Conservation (phyloP, 2,797 vertebrate genomes). For the Falco novaeseelandiae region DNA sequence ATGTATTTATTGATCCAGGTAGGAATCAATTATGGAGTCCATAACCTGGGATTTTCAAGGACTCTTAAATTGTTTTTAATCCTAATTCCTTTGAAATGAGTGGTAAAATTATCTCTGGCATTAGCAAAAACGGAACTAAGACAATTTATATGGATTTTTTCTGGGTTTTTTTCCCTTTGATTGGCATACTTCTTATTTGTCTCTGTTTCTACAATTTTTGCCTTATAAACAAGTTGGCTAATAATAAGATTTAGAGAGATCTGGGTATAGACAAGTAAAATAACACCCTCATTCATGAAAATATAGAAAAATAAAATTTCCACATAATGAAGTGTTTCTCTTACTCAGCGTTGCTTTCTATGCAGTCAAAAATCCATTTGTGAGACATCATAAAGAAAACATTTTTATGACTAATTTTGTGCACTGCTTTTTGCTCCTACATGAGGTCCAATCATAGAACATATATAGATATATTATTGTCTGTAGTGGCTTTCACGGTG, state of each 20-base stretch:
- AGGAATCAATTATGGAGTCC: neutral
- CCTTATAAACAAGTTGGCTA: neutral
- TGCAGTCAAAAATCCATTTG: neutral
- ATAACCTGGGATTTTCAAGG: neutral
- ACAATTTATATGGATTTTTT: neutral
- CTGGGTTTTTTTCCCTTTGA: neutral
- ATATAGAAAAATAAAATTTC: neutral
- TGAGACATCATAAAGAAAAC: neutral
- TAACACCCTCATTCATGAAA: neutral
- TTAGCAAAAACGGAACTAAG: neutral
- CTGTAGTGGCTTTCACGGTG: neutral
- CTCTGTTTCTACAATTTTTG: neutral
- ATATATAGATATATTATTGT: neutral
- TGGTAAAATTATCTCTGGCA: neutral
- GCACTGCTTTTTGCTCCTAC: neutral
- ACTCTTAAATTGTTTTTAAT: neutral
- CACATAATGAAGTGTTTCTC: neutral
- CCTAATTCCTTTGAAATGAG: neutral
- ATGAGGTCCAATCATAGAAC: neutral
- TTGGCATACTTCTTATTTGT: neutral
- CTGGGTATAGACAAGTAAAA: neutral
- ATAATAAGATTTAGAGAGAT: neutral
- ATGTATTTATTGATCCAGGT: neutral
- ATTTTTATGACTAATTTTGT: neutral
- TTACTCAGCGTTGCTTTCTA: neutral